phyloP scores from a whole-genome alignment of 1,140 invertebrate genomes.

The Dendroctonus ponderosae region DNA sequence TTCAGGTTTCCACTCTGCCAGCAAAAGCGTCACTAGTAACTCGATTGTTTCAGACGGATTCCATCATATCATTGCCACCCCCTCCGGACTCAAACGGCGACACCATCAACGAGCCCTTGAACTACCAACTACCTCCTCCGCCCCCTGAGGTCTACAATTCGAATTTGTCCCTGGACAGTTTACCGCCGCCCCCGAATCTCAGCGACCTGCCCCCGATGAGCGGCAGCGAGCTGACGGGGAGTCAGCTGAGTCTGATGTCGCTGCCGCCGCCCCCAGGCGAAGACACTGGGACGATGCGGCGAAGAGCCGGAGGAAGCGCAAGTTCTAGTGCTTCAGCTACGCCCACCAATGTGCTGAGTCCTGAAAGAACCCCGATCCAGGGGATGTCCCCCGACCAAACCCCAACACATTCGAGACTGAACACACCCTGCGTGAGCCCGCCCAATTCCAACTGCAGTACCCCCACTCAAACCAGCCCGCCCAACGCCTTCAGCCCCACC shows the following conservation, averaged over 20 bases:
- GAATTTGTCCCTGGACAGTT: constrained; percentile 70
- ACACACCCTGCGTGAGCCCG: constrained; percentile 54
- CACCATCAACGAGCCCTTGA: constrained; percentile 41
- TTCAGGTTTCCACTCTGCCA: neutral
- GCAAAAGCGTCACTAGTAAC: neutral
- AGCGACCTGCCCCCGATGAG: constrained; percentile 59
- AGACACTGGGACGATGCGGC: constrained; percentile 54
- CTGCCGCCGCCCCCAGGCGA: constrained; percentile 64
- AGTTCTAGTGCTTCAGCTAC: constrained; percentile 34
- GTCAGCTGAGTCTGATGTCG: constrained; percentile 64
- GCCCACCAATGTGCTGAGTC: constrained; percentile 46
- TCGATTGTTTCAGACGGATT: constrained; percentile 52
- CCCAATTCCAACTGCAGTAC: constrained; percentile 49
- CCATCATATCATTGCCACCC: constrained; percentile 57
- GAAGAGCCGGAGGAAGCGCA: constrained; percentile 42
- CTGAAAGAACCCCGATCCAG: constrained; percentile 48
- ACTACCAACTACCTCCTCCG: constrained; percentile 57
- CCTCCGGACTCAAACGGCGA: constrained; percentile 55
- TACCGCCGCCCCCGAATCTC: constrained; percentile 75
- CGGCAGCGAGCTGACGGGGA: constrained; percentile 63
- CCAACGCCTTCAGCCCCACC: constrained; percentile 41
- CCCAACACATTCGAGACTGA: constrained; percentile 49
- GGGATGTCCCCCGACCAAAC: constrained; percentile 50
- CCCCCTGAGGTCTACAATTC: constrained; percentile 69
- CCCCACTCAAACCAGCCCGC: constrained; percentile 43